Evolutionary conservation across 2,888 invertebrate genomes (phyloP), one percentile per base, ranked within the genome.

Genomic region (Melinopterus prodromus): DNA sequence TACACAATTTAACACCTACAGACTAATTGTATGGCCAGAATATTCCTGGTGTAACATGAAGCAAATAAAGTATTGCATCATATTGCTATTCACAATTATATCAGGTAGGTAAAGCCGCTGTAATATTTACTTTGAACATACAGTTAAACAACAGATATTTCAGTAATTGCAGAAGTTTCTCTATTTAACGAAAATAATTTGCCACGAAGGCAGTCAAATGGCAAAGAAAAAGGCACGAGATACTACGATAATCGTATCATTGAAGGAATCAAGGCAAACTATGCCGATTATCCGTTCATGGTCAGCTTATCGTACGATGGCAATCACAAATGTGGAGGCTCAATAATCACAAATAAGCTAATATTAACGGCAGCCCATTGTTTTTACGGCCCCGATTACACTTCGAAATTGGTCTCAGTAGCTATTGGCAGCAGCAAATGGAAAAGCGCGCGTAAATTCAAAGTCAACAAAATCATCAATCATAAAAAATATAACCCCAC

Each of bases 351-450:
- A 69, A n/a, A 38, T 1, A 74, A 74, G 14, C 74, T 72, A 37
- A 38, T 80, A 75, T 35, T 80, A 36, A 80, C 80, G 1, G 80
- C 80, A 3, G 80, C 77, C 6, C 80, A 78, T 69, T 80, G 80
- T 53, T 35, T 71, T 16, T 53, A 6, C 74, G 16, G 69, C 72
- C 26, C 16, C 1, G 3, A n/a, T 1, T 2, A 74, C n/a, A 35
- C n/a, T 6, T 35, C 74, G 36, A n/a, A 71, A 26, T 35, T 12
- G 3, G 12, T 71, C 14, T 16, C 12, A 71, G 35, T 71, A 4
- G 16, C 71, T 14, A 16, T 71, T 15, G 71, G 71, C 9, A 71
- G 35, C 71, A 35, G 16, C 35, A 26, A 71, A 26, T 71, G 71
- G 71, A 16, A 16, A 16, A 35, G 12, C 16, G 71, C 26, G 12